Conservation (phyloP, 2,888 invertebrate species). For the Nomada ferruginata region DNA sequence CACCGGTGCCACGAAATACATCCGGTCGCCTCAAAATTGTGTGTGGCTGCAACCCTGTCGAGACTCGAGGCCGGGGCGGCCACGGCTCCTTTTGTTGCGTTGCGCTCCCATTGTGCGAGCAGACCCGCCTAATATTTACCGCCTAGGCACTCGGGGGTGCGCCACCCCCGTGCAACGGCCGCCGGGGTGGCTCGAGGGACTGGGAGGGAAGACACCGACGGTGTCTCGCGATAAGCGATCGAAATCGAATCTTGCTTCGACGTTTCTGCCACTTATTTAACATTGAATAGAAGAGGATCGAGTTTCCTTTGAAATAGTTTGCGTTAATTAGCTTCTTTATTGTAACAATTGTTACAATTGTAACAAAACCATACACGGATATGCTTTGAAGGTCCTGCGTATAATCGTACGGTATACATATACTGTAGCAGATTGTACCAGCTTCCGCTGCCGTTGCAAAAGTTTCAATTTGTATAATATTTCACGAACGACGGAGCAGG, state of each 20-base stretch:
- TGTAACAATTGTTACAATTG: too few species aligned
- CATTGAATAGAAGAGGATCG: too few species aligned
- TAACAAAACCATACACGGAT: too few species aligned
- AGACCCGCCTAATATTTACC: constrained; percentile 77
- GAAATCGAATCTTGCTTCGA: constrained; percentile 8
- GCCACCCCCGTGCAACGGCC: constrained; percentile 32
- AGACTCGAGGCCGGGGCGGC: constrained; percentile 35
- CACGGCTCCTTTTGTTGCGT: constrained; percentile 72
- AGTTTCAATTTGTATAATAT: not conserved
- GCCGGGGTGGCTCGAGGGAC: not conserved
- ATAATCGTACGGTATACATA: too few species aligned
- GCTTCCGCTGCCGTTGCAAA: not conserved
- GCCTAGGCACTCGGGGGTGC: constrained; percentile 63
- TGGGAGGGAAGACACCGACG: constrained; percentile 13
- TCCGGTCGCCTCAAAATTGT: constrained; percentile 80
- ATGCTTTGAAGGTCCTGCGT: too few species aligned
- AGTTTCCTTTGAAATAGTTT: too few species aligned
- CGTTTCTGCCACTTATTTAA: too few species aligned
- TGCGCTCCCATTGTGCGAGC: constrained; percentile 71
- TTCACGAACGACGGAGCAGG: not conserved
- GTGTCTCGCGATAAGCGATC: not conserved
- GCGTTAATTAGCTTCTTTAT: too few species aligned
- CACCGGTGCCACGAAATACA: constrained; percentile 81
- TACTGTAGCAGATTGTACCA: too few species aligned
- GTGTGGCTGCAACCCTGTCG: constrained; percentile 68